phyloP scores from a whole-genome alignment of 1,140 invertebrate species.

The Calycopis cecrops region DNA sequence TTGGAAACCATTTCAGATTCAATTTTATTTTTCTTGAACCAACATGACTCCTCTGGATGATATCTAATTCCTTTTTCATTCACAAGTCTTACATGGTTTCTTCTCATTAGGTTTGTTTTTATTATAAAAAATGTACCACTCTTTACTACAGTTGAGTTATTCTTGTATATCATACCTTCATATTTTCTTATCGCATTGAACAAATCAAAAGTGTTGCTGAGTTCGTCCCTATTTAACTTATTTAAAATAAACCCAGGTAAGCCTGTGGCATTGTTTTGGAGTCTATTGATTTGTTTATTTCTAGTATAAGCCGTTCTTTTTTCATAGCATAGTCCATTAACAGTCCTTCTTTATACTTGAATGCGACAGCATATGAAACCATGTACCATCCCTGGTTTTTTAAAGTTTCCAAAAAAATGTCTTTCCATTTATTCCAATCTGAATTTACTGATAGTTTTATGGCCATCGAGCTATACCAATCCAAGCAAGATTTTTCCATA shows the following conservation, averaged over 20 bases:
- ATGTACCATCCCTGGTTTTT: slow-evolving; percentile 11
- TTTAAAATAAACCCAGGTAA: slow-evolving; percentile 12
- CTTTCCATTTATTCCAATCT: slow-evolving; percentile 9
- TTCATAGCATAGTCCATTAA: slow-evolving; percentile 10
- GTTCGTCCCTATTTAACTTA: slow-evolving; percentile 13
- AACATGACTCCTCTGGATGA: slow-evolving; percentile 20
- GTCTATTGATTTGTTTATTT: slow-evolving; percentile 11
- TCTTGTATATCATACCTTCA: slow-evolving; percentile 14
- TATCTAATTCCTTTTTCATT: slow-evolving; percentile 28
- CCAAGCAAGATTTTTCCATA: slow-evolving; percentile 12
- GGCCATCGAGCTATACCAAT: slow-evolving; percentile 13
- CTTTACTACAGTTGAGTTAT: slow-evolving; percentile 14
- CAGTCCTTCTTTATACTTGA: slow-evolving; percentile 5
- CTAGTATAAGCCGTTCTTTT: slow-evolving; percentile 14
- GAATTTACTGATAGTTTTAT: slow-evolving; percentile 13
- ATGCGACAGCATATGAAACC: slow-evolving; percentile 1
- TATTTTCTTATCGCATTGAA: slow-evolving; percentile 14
- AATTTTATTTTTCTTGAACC: slow-evolving; percentile 19
- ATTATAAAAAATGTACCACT: slow-evolving; percentile 17
- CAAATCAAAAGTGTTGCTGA: slow-evolving; percentile 8
- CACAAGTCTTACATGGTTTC: slow-evolving; percentile 24
- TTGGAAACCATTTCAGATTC: slow-evolving; percentile 14
- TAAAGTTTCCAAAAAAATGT: slow-evolving; percentile 10
- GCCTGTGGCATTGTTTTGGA: slow-evolving; percentile 13
- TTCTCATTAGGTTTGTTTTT: slow-evolving; percentile 24